These are phyloP conservation scores for Drosophila sp. DNA, from an alignment of 1,140 invertebrate genomes.

Conservation along the genomic window DNA sequence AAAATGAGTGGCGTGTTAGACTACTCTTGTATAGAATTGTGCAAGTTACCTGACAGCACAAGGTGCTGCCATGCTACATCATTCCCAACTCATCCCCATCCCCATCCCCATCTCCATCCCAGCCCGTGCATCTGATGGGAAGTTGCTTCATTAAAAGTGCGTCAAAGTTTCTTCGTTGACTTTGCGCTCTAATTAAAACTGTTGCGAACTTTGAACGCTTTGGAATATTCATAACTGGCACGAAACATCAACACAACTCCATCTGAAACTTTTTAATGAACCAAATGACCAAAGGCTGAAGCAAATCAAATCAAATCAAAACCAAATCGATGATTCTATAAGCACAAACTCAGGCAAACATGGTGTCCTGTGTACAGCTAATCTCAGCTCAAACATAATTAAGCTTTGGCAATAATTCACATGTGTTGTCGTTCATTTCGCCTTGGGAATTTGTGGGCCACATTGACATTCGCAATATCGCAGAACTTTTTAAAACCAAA, in stretches of 20 bases:
- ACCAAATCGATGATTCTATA: slow-evolving; percentile 49
- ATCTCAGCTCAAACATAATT: slow-evolving; percentile 63
- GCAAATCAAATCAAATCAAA: neutral
- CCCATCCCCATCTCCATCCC: neutral
- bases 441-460: neutral
- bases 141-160: slow-evolving; percentile 78
- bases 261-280: slow-evolving; percentile 76
- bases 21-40: slow-evolving; percentile 1
- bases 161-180: slow-evolving; percentile 75
- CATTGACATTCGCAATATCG: slow-evolving; percentile 20
- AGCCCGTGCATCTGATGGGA: neutral
- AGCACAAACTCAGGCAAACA: neutral
- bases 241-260: slow-evolving; percentile 64
- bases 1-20: slow-evolving; percentile 27
- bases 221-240: slow-evolving; percentile 73
- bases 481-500: slow-evolving; percentile 63
- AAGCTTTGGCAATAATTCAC: slow-evolving; percentile 62
- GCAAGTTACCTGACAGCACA: slow-evolving; percentile 30
- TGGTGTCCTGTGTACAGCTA: slow-evolving; percentile 29
- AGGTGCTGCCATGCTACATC: slow-evolving; percentile 1
- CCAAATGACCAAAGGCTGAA: slow-evolving; percentile 66
- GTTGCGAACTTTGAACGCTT: slow-evolving; percentile 58
- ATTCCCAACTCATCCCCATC: too few species aligned
- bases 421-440: slow-evolving; percentile 28
- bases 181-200: slow-evolving; percentile 79